Base-by-base conservation (phyloP, 2,797 vertebrate species). In the Acrocephalus scirpaceus region DNA sequence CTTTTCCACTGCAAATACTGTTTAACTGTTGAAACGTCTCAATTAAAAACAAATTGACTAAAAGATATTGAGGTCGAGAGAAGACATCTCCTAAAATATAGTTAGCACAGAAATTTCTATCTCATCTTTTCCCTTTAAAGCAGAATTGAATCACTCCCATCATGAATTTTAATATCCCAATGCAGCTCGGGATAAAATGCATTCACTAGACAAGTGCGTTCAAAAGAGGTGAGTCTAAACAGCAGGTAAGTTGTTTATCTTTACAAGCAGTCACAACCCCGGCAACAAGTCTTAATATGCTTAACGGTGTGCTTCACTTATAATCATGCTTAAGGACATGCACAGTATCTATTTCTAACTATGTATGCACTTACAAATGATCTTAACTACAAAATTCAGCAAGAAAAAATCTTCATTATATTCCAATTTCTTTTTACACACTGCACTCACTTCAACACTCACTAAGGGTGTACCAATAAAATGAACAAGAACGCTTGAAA, bases 351-450 rank as follows among this genome's bases (percentile, higher is more conserved):
- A 64, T 21, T 78, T 71, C 5, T 62, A 88, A 54, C 10, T 40
- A 51, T 0, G 0, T 1, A 56, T 3, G 12, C 32, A 32, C 22
- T 54, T 76, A 15, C 3, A 66, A 44, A 51, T n/a, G 0, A n/a
- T 11, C 32, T n/a, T 34, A 50, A 6, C 12, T 10, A n/a, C 6
- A 62, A 80, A 77, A 36, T 2, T 18, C 11, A 36, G 5, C 32
- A 65, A 15, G 9, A 47, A 64, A 58, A 29, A 16, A 14, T 10
- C 12, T 45, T 64, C 1, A 16, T 30, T 29, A 61, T 2, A 65
- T 25, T 57, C 20, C 20, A 38, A 21, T 11, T 50, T 17, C 17
- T 61, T 65, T 57, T 53, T 30, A 69, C 11, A 47, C 5, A 23
- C 0, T 10, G 27, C 15, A 36, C 1, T 56, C 32, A 73, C 48